Conservation (phyloP, 92 coral and sea anemone species). For the Heteractis magnifica region DNA sequence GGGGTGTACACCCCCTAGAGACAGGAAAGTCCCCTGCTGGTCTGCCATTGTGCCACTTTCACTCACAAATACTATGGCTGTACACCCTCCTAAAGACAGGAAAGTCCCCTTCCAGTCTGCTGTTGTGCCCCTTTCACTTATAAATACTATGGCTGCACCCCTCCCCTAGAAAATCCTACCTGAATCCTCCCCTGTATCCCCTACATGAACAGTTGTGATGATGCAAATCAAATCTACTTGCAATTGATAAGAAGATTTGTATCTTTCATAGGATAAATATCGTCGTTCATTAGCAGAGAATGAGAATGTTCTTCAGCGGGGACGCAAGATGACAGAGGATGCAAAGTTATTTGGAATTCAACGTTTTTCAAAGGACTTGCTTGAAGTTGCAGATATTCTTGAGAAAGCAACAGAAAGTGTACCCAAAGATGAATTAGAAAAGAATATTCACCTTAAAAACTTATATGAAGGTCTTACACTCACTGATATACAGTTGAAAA, state of each 20-base stretch:
- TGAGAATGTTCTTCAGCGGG: constrained; percentile 83
- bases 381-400: constrained; percentile 93
- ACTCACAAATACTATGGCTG: too few species aligned
- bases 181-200: too few species aligned
- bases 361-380: constrained; percentile 89
- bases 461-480: constrained; percentile 90
- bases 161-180: too few species aligned
- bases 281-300: constrained; percentile 93
- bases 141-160: too few species aligned
- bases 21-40: too few species aligned
- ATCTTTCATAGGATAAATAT: constrained; percentile 77
- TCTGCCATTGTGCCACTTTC: too few species aligned
- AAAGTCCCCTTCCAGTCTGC: too few species aligned
- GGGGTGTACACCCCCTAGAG: too few species aligned
- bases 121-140: too few species aligned
- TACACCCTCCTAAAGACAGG: too few species aligned
- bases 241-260: background rate
- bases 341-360: constrained; percentile 94
- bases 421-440: constrained; percentile 77
- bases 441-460: constrained; percentile 67
- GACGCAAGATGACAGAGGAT: constrained; percentile 88
- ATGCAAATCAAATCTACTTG: too few species aligned
- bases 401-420: constrained; percentile 94
- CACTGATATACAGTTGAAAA: constrained; percentile 91
- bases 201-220: too few species aligned